Percentiles rank a stretch among this genome's conserved stretches.
Evolutionary conservation across 2,888 invertebrate genomes (phyloP).

Genomic region (Parthenolecanium corni): DNA sequence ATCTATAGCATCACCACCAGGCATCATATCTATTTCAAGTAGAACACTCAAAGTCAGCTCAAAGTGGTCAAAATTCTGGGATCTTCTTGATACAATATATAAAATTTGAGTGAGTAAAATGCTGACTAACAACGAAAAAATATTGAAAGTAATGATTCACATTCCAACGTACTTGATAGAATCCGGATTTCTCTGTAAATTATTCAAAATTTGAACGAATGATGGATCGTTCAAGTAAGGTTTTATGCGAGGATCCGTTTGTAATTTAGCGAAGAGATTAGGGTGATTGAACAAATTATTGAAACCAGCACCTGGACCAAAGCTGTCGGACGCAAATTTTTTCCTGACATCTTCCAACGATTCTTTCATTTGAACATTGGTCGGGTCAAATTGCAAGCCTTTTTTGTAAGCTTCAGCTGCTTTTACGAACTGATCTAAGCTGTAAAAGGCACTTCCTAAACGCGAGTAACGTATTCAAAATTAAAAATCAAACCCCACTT

Average conservation of each 20-base stretch:
- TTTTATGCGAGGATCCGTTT: constrained; percentile 55
- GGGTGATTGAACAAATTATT: constrained; percentile 42
- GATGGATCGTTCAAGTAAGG: constrained; percentile 62
- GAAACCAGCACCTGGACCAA: constrained; percentile 39
- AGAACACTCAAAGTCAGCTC: constrained; percentile 59
- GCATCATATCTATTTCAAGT: constrained; percentile 47
- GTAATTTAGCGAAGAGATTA: constrained; percentile 50
- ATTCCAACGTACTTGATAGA: background rate
- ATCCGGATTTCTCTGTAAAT: constrained; percentile 34
- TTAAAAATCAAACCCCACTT: no score
- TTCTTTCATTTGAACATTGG: constrained; percentile 55
- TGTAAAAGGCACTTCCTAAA: constrained; percentile 74
- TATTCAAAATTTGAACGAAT: constrained; percentile 50
- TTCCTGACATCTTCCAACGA: constrained; percentile 52
- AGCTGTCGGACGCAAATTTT: background rate
- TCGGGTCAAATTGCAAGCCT: constrained; percentile 60
- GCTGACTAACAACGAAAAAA: background rate
- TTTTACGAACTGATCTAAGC: constrained; percentile 58
- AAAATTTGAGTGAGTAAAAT: background rate
- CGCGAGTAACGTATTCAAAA: constrained; percentile 78
- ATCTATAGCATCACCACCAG: constrained; percentile 44
- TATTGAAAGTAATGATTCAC: no score
- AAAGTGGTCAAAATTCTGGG: constrained; percentile 56
- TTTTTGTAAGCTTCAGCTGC: constrained; percentile 64
- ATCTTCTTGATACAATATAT: constrained; percentile 46